Evolutionary conservation across 2,797 vertebrate species (phyloP).

Genomic region (Calcarius lapponicus): DNA sequence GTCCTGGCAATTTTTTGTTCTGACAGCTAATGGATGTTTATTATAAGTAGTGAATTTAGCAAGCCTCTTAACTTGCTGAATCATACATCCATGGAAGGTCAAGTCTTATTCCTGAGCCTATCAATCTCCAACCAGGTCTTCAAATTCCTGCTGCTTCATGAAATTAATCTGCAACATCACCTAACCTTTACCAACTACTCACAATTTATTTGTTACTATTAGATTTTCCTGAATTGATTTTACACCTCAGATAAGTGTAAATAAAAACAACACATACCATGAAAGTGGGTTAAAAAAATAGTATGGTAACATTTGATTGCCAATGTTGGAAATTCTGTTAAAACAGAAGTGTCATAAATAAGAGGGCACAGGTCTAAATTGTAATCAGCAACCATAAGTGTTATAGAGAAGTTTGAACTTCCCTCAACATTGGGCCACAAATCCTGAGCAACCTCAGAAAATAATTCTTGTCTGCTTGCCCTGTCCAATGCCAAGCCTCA

Average conservation of each 20-base stretch:
- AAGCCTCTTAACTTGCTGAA: neutral
- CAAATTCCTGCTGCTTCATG: neutral
- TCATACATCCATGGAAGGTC: neutral
- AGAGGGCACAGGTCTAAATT: neutral
- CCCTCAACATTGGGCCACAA: neutral
- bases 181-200: neutral
- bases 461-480: neutral
- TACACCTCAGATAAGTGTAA: neutral
- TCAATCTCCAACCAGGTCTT: neutral
- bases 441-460: neutral
- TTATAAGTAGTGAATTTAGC: neutral
- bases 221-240: neutral
- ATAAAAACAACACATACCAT: neutral
- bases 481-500: neutral
- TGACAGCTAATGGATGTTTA: neutral
- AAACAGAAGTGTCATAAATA: neutral
- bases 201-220: neutral
- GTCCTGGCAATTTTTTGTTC: neutral
- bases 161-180: neutral
- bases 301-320: neutral
- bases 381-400: neutral
- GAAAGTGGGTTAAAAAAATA: neutral
- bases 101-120: neutral
- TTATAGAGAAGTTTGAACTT: neutral
- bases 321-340: neutral